These are phyloP conservation scores for Balaeniceps rex DNA, from an alignment of 2,113 vertebrate species.

Conservation along the genomic window DNA sequence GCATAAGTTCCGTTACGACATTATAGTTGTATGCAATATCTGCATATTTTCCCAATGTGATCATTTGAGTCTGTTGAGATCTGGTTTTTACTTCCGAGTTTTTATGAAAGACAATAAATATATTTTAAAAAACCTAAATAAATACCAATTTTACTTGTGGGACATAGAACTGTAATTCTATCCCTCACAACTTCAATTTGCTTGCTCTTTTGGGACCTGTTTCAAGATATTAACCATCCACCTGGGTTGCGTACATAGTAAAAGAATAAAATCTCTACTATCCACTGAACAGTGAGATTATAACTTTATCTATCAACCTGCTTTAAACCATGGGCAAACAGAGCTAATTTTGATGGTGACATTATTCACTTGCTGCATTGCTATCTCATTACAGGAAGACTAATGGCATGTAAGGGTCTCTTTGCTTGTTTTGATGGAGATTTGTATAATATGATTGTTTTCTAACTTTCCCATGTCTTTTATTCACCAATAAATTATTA, in stretches of 20 bases:
- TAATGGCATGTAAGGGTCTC: not conserved
- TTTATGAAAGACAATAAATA: constrained; percentile 27
- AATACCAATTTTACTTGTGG: not conserved
- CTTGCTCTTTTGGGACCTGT: not conserved
- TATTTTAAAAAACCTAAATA: constrained; percentile 1
- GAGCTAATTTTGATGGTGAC: not conserved
- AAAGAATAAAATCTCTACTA: not conserved
- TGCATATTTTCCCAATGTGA: not conserved
- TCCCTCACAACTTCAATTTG: not conserved
- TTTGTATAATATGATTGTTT: not conserved
- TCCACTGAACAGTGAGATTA: not conserved
- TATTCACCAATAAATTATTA: not conserved
- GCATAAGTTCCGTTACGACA: not conserved
- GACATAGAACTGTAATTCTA: not conserved
- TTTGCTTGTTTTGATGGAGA: not conserved
- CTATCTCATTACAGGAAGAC: not conserved
- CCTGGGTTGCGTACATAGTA: not conserved
- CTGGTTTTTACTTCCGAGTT: not conserved
- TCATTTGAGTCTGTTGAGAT: not conserved
- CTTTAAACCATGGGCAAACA: not conserved
- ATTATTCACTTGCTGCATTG: not conserved
- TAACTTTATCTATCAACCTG: not conserved
- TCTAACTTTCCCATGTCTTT: not conserved
- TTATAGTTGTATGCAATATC: not conserved
- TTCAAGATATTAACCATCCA: not conserved